A percentile compares a stretch with the other conserved stretches of the same genome.
Evolutionary conservation across 2,888 invertebrate species (phyloP).

Genomic region (Cepaea hortensis): DNA sequence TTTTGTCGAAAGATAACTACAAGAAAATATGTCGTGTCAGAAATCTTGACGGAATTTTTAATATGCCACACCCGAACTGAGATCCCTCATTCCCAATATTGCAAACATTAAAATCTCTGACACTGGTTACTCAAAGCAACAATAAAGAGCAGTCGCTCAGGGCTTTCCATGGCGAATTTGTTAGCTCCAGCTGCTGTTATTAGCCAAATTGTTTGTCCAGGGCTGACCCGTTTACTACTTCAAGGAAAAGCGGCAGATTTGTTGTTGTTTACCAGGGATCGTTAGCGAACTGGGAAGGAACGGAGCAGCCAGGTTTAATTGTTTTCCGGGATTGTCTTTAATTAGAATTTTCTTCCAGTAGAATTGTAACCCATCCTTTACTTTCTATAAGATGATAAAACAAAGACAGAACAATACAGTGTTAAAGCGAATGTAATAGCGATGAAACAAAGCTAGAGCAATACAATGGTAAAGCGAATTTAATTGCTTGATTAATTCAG

Average conservation of each 20-base stretch:
- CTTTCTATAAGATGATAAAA: background rate
- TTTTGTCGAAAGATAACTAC: no score
- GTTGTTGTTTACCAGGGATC: slow-evolving; percentile 18
- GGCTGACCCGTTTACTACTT: slow-evolving; percentile 13
- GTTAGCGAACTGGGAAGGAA: background rate
- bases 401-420: background rate
- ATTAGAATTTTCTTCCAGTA: background rate
- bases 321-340: background rate
- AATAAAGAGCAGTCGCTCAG: background rate
- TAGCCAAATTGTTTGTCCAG: slow-evolving; percentile 13
- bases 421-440: background rate
- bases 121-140: background rate
- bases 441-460: background rate
- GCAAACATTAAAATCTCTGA: background rate
- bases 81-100: background rate
- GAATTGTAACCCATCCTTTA: background rate
- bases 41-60: background rate
- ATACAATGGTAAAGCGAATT: background rate
- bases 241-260: slow-evolving; percentile 34
- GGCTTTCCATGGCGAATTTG: background rate
- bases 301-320: no score
- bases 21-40: slow-evolving; percentile 2
- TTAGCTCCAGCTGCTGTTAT: slow-evolving; percentile 28
- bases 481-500: no score
- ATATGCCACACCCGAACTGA: background rate